Base-by-base conservation (phyloP, 2,797 vertebrate species). In the Accipiter fasciatus region DNA sequence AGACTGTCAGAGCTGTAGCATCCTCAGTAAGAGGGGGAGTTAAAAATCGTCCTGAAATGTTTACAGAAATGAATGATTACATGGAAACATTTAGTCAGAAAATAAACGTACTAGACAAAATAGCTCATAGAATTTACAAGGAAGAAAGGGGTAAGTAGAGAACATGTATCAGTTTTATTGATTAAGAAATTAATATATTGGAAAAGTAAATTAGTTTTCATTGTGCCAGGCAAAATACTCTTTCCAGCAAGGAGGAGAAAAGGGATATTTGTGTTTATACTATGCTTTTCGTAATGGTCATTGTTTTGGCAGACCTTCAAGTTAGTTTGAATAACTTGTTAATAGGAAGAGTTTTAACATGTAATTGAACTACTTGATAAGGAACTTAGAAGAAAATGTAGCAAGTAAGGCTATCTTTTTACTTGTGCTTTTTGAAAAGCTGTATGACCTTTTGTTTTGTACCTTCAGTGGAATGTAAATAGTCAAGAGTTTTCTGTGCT, bases 61-160 rank as follows among this genome's bases (percentile, higher is more conserved):
- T 99, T 96, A 97, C 77, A 25, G 96, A 98, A 78, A 99, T 99
- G 97, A 99, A 98, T 79, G 97, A 99, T 73, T 99, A 99, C 7
- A 97, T 99, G 70, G 99, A 99, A 42, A 94, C 98, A 25, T 99
- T 99, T 97, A 98, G 98, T 86, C 98, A 98, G 97, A 99, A 99
- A 97, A 99, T 99, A 90, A 98, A 93, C 11, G 97, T 99, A 3
- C 95, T 99, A 94, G 99, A 99, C 98, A 99, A 99, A 98, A 98
- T 99, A 96, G 98, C 99, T 17, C 99, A 99, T 89, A 98, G 99
- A 97, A 99, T 99, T 98, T 98, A 98, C 96, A 99, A 99, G 93
- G 99, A 99, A 87, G 98, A 99, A 96, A 99, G 96, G 95, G 99
- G 99, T 99, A 97, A 29, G 97, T 98, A 75, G 54, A 90, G 84